phyloP scores from a whole-genome alignment of 1,140 invertebrate species.

The Dinoponera quadriceps region DNA sequence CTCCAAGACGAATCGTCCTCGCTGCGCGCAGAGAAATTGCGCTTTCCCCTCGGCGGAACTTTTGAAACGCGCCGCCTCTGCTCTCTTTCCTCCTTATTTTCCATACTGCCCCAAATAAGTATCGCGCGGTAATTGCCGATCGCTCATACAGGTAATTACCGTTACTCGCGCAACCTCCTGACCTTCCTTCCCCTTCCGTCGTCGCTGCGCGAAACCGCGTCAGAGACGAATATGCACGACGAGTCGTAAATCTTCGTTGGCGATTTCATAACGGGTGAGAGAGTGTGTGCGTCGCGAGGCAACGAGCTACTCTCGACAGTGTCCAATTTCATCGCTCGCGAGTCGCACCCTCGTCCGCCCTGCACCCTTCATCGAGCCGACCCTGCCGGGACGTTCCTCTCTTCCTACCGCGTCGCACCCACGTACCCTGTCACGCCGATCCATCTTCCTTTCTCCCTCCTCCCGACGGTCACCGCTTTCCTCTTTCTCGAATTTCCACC shows the following conservation, averaged over 20 bases:
- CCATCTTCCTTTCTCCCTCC: constrained; percentile 70
- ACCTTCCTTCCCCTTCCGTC: neutral
- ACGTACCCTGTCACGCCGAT: constrained; percentile 78
- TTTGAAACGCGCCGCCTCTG: too few species aligned
- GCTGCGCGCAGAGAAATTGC: neutral
- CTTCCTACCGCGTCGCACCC: neutral
- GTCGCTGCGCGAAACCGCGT: neutral
- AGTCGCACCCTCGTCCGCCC: constrained; percentile 58
- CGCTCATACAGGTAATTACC: neutral
- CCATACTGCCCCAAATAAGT: too few species aligned
- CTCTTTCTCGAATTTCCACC: constrained; percentile 62
- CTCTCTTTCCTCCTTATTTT: too few species aligned
- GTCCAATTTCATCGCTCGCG: constrained; percentile 36
- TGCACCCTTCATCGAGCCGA: constrained; percentile 76
- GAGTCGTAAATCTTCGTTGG: constrained; percentile 42
- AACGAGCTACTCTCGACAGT: constrained; percentile 13
- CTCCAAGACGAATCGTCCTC: constrained; percentile 11
- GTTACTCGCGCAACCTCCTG: neutral
- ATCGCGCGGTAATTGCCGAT: too few species aligned
- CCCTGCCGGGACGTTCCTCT: constrained; percentile 33
- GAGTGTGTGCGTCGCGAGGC: neutral
- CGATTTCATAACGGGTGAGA: neutral
- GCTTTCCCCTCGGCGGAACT: neutral
- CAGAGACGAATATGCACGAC: constrained; percentile 22
- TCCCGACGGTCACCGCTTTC: constrained; percentile 54